Evolutionary conservation across 2,113 vertebrate species (phyloP), one percentile per base, ranked within the genome.

Genomic region (Malurus elegans): DNA sequence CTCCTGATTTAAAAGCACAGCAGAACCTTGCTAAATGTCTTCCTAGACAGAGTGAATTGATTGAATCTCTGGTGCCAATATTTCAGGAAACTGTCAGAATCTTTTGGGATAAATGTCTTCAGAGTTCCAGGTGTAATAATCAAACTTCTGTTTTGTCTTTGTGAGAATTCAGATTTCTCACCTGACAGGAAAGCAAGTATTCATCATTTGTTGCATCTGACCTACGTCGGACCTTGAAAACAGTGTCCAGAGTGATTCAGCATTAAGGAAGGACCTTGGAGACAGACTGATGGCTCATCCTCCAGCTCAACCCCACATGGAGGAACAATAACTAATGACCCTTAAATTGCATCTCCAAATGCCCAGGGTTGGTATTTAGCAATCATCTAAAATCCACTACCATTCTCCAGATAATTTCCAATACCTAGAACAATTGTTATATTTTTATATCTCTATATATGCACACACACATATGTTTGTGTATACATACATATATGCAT

Each of bases 381-480:
- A 81, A 42, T 25, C 26, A 45, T 14, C 26, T 65, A 50, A 70
- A 62, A 51, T 10, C 34, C 38, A 25, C 21, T 53, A 34, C 29
- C 7, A 28, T 69, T 88, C n/a, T 79, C 45, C 10, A 62, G 18
- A 12, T 66, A 12, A 86, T 50, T 73, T 12, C 29, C 28, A 54
- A 24, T 12, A 45, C 20, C 38, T 73, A 31, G 20, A 51, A 36
- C 18, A 1, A 18, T 21, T 73, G 44, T 24, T 42, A 14, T 44
- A 34, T 20, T 28, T 45, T 44, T 36, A 19, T 6, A 57, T 6
- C 10, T 44, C 29, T 28, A 10, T 3, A 18, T 4, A 42, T 2
- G 24, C 3, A 16, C 5, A 50, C 2, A 38, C 4, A 29, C 0
- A 28, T 3, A 36, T 8, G 10, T 45, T 34, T 5, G 6, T 23